Evolutionary conservation across 2,113 vertebrate species (phyloP).

Genomic region (Ammodytes marinus): DNA sequence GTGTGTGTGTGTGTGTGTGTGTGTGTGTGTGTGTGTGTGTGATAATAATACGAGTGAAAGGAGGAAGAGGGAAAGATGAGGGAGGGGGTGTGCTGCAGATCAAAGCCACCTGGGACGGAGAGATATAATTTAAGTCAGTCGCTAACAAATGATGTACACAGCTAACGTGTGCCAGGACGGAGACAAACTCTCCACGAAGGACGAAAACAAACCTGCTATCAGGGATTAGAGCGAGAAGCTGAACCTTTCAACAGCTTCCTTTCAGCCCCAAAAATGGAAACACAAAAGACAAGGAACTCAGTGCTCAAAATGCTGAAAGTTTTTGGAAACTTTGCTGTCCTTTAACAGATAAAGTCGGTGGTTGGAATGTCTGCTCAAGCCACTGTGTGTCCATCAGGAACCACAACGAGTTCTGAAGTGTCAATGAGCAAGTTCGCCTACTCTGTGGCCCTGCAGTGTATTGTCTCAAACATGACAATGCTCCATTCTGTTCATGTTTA

Average conservation of each 20-base stretch:
- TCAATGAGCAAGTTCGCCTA: background rate
- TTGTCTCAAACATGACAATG: background rate
- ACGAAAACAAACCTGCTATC: conserved; percentile 72
- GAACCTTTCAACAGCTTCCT: conserved; percentile 65
- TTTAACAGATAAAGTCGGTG: conserved; percentile 7
- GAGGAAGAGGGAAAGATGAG: conserved; percentile 47
- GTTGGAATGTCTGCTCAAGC: conserved; percentile 15
- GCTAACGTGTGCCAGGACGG: conserved; percentile 59
- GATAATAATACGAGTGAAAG: conserved; percentile 27
- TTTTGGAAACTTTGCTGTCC: conserved; percentile 20
- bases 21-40: too few species aligned
- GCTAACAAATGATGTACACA: conserved; percentile 80
- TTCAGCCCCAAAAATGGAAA: conserved; percentile 54
- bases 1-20: too few species aligned
- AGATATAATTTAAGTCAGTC: conserved; percentile 82
- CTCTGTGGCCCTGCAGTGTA: background rate
- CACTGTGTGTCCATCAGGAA: background rate
- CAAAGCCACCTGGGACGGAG: conserved; percentile 78
- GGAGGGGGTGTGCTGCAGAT: conserved; percentile 58
- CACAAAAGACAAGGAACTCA: conserved; percentile 46
- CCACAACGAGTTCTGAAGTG: background rate
- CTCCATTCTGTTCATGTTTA: too few species aligned
- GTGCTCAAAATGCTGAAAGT: conserved; percentile 24
- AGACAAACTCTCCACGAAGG: conserved; percentile 67
- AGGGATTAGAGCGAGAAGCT: conserved; percentile 73